These are phyloP conservation scores for Siphamia tubifer DNA, from an alignment of 2,113 vertebrate species.

Conservation along the genomic window DNA sequence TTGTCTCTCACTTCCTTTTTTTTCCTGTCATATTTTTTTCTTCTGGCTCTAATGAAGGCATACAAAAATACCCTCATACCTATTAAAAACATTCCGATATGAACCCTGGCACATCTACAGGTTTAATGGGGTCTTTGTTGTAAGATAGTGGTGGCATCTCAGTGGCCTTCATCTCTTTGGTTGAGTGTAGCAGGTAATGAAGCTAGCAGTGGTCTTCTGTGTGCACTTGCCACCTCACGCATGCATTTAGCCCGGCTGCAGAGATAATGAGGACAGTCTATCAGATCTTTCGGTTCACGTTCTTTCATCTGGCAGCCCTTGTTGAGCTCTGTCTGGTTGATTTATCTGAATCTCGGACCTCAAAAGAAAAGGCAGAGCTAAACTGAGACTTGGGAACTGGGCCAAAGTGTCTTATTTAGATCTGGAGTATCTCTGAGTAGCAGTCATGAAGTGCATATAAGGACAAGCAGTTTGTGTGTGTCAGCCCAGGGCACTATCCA, in stretches of 20 bases:
- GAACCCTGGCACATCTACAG: background rate
- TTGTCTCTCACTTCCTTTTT: too few species aligned
- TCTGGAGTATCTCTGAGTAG: constrained; percentile 46
- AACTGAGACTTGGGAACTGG: constrained; percentile 47
- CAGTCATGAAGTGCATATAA: constrained; percentile 26
- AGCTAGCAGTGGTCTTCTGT: background rate
- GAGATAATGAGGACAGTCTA: constrained; percentile 48
- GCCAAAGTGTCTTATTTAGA: constrained; percentile 51
- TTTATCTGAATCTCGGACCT: constrained; percentile 52
- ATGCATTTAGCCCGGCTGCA: background rate
- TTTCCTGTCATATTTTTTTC: too few species aligned
- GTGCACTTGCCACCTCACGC: constrained; percentile 19
- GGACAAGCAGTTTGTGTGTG: constrained; percentile 2
- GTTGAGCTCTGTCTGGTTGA: constrained; percentile 47
- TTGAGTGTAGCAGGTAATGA: constrained; percentile 7
- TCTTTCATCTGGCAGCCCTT: constrained; percentile 49
- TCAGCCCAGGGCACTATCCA: constrained; percentile 15
- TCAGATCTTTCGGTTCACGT: constrained; percentile 32
- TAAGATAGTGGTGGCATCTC: background rate
- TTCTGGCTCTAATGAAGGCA: too few species aligned
- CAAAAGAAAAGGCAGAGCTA: constrained; percentile 29
- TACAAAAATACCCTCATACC: too few species aligned
- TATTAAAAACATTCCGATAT: too few species aligned
- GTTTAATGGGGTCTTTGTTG: background rate
- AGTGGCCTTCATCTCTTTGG: background rate